phyloP scores from a whole-genome alignment of 1,140 invertebrate species.

The Eumaeus atala region DNA sequence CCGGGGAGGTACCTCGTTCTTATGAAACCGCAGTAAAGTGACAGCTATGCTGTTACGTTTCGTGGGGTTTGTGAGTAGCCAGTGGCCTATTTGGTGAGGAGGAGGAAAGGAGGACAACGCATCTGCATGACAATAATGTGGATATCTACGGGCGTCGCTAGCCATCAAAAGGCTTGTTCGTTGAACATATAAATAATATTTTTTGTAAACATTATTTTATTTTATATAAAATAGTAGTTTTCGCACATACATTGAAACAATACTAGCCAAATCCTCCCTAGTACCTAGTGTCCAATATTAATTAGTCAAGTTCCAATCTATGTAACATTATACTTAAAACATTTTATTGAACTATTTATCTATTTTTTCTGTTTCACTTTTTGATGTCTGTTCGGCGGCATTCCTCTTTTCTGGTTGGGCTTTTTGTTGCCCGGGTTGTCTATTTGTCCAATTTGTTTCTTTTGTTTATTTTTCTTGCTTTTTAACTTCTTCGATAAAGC shows the following conservation, averaged over 20 bases:
- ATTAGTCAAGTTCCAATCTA: neutral
- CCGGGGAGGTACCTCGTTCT: too few species aligned
- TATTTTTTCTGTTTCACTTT: slow-evolving; percentile 23
- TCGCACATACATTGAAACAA: neutral
- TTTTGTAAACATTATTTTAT: neutral
- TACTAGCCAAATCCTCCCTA: neutral
- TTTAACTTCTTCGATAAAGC: slow-evolving; percentile 47
- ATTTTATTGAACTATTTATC: slow-evolving; percentile 21
- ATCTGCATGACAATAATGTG: too few species aligned
- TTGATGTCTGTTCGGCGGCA: slow-evolving; percentile 42
- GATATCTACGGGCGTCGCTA: too few species aligned
- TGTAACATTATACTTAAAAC: slow-evolving; percentile 5
- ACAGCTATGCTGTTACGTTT: too few species aligned
- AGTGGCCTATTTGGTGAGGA: too few species aligned
- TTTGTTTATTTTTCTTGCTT: slow-evolving; percentile 51
- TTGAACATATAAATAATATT: slow-evolving; percentile 3
- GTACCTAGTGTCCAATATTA: neutral
- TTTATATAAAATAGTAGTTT: neutral
- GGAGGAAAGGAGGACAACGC: too few species aligned
- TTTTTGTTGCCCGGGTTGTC: slow-evolving; percentile 24
- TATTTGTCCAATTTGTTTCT: slow-evolving; percentile 41
- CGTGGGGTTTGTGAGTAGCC: too few species aligned
- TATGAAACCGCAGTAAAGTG: too few species aligned
- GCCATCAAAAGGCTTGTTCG: too few species aligned
- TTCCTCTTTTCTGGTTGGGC: slow-evolving; percentile 35